phyloP scores from a whole-genome alignment of 2,113 vertebrate species.

The Trogon surrucura region DNA sequence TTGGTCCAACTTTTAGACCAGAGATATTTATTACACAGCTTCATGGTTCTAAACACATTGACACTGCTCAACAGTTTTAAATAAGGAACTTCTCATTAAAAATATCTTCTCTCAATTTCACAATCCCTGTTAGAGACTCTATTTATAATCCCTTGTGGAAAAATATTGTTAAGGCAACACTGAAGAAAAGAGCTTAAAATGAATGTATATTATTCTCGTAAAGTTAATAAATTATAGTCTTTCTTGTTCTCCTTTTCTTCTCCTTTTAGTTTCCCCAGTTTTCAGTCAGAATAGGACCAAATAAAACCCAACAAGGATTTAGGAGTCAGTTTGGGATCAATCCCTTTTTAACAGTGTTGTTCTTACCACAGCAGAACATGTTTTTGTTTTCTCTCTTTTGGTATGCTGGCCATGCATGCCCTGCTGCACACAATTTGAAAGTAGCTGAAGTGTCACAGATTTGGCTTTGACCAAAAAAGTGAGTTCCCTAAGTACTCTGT shows the following conservation, averaged over 20 bases:
- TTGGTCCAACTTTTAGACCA: not conserved
- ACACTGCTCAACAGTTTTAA: not conserved
- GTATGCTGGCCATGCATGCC: not conserved
- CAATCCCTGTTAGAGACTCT: not conserved
- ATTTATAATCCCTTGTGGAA: not conserved
- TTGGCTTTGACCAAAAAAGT: conserved; percentile 5
- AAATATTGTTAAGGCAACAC: not conserved
- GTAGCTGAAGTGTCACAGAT: not conserved
- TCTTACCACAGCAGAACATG: not conserved
- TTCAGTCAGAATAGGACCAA: not conserved
- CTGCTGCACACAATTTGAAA: not conserved
- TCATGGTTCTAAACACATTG: not conserved
- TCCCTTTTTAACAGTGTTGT: not conserved
- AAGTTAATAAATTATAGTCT: not conserved
- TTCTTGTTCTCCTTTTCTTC: not conserved
- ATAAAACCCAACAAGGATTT: not conserved
- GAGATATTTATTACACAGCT: not conserved
- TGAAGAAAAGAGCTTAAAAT: not conserved
- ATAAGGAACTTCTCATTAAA: not conserved
- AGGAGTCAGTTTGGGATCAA: not conserved
- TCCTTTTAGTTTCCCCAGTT: not conserved
- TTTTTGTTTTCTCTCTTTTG: not conserved
- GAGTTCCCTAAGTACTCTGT: not conserved
- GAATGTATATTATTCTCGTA: not conserved
- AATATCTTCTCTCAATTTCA: conserved; percentile 10